These are phyloP conservation scores for Altica lythri DNA, from an alignment of 2,888 invertebrate species.

Conservation along the genomic window DNA sequence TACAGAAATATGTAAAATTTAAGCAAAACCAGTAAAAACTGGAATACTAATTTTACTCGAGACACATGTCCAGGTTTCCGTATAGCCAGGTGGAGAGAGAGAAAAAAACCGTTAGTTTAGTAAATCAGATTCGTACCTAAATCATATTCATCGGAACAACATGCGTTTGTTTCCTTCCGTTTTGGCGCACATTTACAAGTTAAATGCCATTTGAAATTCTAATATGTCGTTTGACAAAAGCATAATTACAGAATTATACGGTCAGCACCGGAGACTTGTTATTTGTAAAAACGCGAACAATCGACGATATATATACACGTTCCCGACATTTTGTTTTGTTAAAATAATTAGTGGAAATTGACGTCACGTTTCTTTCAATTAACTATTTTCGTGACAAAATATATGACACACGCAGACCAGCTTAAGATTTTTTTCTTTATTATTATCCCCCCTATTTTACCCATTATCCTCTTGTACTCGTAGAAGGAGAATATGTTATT, in stretches of 20 bases:
- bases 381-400: slow-evolving; percentile 17
- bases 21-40: no score
- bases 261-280: slow-evolving; percentile 26
- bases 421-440: no score
- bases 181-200: slow-evolving; percentile 49
- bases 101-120: slow-evolving; percentile 8
- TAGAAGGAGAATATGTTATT: no score
- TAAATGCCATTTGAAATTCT: slow-evolving; percentile 46
- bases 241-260: slow-evolving; percentile 47
- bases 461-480: no score
- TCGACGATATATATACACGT: slow-evolving; percentile 20
- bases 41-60: no score
- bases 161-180: slow-evolving; percentile 53
- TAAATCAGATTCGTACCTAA: slow-evolving; percentile 37
- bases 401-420: no score
- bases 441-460: no score
- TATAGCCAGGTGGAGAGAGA: slow-evolving; percentile 30
- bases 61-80: slow-evolving; percentile 34
- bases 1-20: no score
- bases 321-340: slow-evolving; percentile 44
- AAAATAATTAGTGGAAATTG: slow-evolving; percentile 38
- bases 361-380: slow-evolving; percentile 23
- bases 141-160: slow-evolving; percentile 46
- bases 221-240: slow-evolving; percentile 46
- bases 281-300: slow-evolving; percentile 34